These are phyloP conservation scores for Hydractinia echinata DNA, from an alignment of 30 jellyfish, hydroid and myxozoan genomes.

Conservation along the genomic window DNA sequence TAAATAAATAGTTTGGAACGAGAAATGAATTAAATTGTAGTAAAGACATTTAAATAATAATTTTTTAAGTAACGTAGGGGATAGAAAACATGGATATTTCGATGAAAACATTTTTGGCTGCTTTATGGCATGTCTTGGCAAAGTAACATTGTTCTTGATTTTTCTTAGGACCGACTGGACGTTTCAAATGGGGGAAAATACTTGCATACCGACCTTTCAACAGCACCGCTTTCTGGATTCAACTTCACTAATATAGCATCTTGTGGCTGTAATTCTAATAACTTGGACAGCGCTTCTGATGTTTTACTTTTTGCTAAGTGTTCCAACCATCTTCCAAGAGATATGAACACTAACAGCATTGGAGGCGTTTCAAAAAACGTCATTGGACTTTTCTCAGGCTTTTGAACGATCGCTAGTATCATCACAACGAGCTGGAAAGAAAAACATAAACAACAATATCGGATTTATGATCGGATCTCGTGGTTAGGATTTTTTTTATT, in stretches of 20 bases:
- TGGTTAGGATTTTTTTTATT: too few species aligned
- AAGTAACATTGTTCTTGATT: slow-evolving; percentile 31
- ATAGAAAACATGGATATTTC: too few species aligned
- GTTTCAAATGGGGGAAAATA: background rate
- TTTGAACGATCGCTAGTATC: slow-evolving; percentile 60
- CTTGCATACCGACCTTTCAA: slow-evolving; percentile 23
- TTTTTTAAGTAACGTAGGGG: too few species aligned
- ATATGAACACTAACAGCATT: slow-evolving; percentile 80
- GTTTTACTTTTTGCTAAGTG: slow-evolving; percentile 84
- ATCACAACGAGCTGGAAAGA: slow-evolving; percentile 52
- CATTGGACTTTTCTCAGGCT: slow-evolving; percentile 65
- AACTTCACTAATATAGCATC: slow-evolving; percentile 75
- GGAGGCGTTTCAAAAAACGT: slow-evolving; percentile 98
- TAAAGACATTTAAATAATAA: background rate
- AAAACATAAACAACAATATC: background rate
- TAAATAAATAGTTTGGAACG: background rate
- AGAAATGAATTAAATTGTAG: background rate
- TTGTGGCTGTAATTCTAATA: slow-evolving; percentile 75
- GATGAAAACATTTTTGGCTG: background rate
- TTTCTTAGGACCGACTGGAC: slow-evolving; percentile 1
- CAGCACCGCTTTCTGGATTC: slow-evolving; percentile 28
- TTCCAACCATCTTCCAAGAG: slow-evolving; percentile 94
- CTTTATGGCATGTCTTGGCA: background rate
- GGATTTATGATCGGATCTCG: too few species aligned
- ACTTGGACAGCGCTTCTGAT: slow-evolving; percentile 79